Evolutionary conservation across 2,888 invertebrate species (phyloP), one percentile per base, ranked within the genome.

Genomic region (Campoletis raptor): DNA sequence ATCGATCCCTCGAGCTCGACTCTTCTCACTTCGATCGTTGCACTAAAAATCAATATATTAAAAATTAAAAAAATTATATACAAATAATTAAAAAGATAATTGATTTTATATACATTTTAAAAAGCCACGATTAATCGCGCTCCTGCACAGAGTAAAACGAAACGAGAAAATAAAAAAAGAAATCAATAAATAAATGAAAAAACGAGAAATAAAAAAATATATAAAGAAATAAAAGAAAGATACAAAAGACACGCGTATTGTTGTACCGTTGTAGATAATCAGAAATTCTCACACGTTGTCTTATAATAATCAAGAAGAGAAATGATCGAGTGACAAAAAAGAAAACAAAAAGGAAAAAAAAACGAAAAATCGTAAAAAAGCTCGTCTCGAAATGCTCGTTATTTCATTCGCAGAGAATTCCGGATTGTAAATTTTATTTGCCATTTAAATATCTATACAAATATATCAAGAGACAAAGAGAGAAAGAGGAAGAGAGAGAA

Each of bases 281-380:
- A 79, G 80, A 78, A 89, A 88, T 87, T 88, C 84, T 87, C 88
- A 86, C 87, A 81, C 86, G 86, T 88, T 87, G 88, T 88, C 86
- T 88, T 86, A 86, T 83, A 81, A 78, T 57, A 81, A 85, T 83
- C 85, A 84, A 83, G 83, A 52, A 85, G 69, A 85, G 79, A 84
- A 79, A 66, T 24, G 70, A 83, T n/a, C 36, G 57, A 83, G n/a
- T 57, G 74, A 76, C 24, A 40, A 57, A 45, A 52, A 70, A 40
- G n/a, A 48, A 64, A 64, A 30, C 64, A 48, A 4, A 81, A 85
- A 57, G 18, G 82, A 81, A 74, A 78, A 83, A 80, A 83, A 86
- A 79, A 85, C 57, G 73, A 66, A 80, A 30, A 69, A 30, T 3
- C 67, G n/a, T 70, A 30, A 30, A 78, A 78, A 76, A 72, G 86